Evolutionary conservation across 1,140 invertebrate genomes (phyloP).

Genomic region (Drosophila subobscura): DNA sequence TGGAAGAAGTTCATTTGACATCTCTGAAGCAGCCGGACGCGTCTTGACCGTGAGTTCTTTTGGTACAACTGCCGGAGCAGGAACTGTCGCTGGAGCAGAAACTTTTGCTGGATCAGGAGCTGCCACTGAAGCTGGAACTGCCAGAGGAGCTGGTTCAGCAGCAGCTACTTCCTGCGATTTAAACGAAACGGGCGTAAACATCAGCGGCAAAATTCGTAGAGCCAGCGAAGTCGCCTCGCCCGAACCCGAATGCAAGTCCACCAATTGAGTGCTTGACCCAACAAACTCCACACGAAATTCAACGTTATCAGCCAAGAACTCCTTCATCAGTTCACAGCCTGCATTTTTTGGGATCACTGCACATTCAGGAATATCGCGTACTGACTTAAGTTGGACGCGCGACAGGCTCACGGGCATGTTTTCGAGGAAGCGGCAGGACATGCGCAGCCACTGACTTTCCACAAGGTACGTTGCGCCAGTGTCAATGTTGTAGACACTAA

Average conservation of each 20-base stretch:
- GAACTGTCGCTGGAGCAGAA: background rate
- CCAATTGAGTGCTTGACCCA: background rate
- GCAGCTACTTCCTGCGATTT: background rate
- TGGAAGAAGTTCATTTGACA: background rate
- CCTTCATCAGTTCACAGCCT: conserved; percentile 20
- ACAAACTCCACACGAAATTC: conserved; percentile 18
- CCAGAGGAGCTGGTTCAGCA: background rate
- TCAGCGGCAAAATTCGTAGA: conserved; percentile 38
- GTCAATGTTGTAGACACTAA: conserved; percentile 50
- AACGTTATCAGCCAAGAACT: background rate
- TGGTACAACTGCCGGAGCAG: too few relatives aligned
- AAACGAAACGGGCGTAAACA: conserved; percentile 28
- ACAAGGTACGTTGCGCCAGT: conserved; percentile 30
- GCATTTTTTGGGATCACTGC: conserved; percentile 31
- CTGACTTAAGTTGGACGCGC: conserved; percentile 29
- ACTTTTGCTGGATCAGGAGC: too few relatives aligned
- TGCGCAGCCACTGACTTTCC: conserved; percentile 23
- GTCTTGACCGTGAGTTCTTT: too few relatives aligned
- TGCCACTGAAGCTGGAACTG: background rate
- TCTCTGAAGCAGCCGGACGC: background rate
- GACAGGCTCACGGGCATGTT: conserved; percentile 39
- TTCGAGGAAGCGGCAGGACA: conserved; percentile 50
- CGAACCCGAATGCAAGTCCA: conserved; percentile 35
- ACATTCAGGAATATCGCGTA: conserved; percentile 37
- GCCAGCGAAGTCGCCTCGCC: conserved; percentile 32